Evolutionary conservation across 2,888 invertebrate genomes (phyloP), one percentile per base, ranked within the genome.

Genomic region (Rhingia rostrata): DNA sequence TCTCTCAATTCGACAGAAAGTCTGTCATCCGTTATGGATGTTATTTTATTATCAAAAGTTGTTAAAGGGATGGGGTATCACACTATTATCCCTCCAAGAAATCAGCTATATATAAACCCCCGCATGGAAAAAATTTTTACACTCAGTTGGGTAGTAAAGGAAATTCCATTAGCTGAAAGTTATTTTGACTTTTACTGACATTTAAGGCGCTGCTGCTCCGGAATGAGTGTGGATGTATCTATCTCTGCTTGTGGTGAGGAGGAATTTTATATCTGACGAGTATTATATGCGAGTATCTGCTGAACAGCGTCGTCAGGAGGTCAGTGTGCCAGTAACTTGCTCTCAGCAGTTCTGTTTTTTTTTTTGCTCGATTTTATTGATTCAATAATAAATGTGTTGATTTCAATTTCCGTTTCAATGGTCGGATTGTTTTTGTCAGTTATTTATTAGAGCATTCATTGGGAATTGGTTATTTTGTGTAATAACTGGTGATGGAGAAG

Each of bases 371-470:
- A 45, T 60, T 75, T 75, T 60, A 75, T 67, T 64, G 67, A 67
- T 75, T 66, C 51, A 58, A 51, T 49, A 58, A 58, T 74, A 66
- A 58, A 58, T 66, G 74, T 51, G 58, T 58, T 51, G 75, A 75
- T 75, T 60, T 41, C 53, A 75, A 60, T 67, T 75, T 75, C 67
- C 67, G 60, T 67, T 43, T 33, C 35, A 39, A 35, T 49, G 41
- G n/a, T 12, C 9, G 37, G 5, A 14, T 6, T 32, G 32, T 58
- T 39, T 39, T 47, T 22, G n/a, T 33, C 33, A 10, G 45, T 4
- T 45, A 7, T 56, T 67, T 56, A 67, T 56, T 67, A 22, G 12
- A 30, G 32, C 4, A 10, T 43, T 22, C 22, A 22, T 22, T 54
- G 35, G 6, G 3, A 33, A 39, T 6, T 54, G 9, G 6, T 43